Base-by-base conservation (phyloP, 2,797 vertebrate genomes). In the Orestias chungarensis region DNA sequence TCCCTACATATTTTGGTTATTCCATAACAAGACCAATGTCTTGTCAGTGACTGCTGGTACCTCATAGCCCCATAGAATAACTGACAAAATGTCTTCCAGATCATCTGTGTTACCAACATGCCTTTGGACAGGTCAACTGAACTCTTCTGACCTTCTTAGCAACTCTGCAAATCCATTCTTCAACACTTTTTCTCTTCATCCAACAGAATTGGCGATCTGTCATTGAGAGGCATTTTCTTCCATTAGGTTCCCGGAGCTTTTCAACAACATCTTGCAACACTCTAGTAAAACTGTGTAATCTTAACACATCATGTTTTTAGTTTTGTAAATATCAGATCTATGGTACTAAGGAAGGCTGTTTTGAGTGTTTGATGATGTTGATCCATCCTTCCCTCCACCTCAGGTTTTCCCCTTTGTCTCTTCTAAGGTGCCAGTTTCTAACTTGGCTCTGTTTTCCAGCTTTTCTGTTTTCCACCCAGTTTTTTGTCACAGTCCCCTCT, bases 401-500 rank as follows among this genome's bases (percentile, higher is more conserved):
- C 46, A 59, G 6, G 62, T 75, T 67, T 64, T 70, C 29, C 35
- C 69, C 76, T 88, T 79, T 73, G 68, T 86, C 83, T 88, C 84
- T 71, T 49, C 84, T 76, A 64, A 82, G 68, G 54, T 23, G 64
- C 87, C 86, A 79, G 70, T 87, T 87, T 86, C 57, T 79, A 23
- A 12, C 73, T 65, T 20, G 81, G 64, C 73, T 70, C 47, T 84
- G 76, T 83, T 87, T 68, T 69, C 70, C 69, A 65, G 66, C 54
- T 42, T 47, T 75, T 74, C 9, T 70, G 64, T 87, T 86, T 91
- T 88, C 83, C 74, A 46, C 73, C 82, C 55, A 1, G 43, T 84
- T 86, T 89, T 66, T 85, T 77, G 87, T 87, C 88, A 79, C 87
- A 23, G 74, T 90, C 82, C 86, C n/a, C 76, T 75, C 79, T 86